Evolutionary conservation across 2,113 vertebrate species (phyloP), one percentile per base, ranked within the genome.

Genomic region (Notothenia coriiceps): DNA sequence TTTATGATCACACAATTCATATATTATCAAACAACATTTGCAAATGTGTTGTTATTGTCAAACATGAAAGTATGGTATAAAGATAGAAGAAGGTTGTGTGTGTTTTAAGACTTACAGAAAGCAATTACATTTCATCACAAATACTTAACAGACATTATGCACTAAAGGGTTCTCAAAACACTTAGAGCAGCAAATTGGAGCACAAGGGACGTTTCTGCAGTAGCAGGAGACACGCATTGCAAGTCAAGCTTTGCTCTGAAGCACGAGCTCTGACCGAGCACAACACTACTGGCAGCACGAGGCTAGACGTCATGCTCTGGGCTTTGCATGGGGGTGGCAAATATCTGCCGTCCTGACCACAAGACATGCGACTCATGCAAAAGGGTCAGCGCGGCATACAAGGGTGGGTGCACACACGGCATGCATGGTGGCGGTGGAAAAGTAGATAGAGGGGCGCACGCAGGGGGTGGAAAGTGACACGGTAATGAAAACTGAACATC

Each of bases 331-430:
- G 56, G 54, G 47, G 49, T 6, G 51, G 47, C 13, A 46, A 78
- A 70, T 67, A 54, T 69, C 83, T 74, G 77, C 63, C 65, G 33
- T 57, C 77, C 40, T 12, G 78, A 79, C 69, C 66, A 71, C 73
- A 61, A 62, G 14, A 86, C 88, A 89, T 88, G 91, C 77, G 69
- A 82, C 79, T 89, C 93, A 92, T 94, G 93, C 92, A 93, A 60
- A 80, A 33, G 40, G 74, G 74, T 85, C 83, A 86, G 71, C 46
- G 49, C 49, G 49, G 82, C 70, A 90, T 22, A 88, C 70, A 85
- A 40, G 77, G 79, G 69, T 55, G 89, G 72, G 83, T 86, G 93
- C 94, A 93, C 95, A 96, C 93, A 96, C 40, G 84, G 79, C 96
- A 96, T 96, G 96, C 96, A 94, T 82, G 85, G 73, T 59, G 67